A percentile compares a stretch with the other conserved stretches of the same genome.
These are phyloP conservation scores for Octonoba sinensis DNA, from an alignment of 2,888 invertebrate species.

Conservation along the genomic window DNA sequence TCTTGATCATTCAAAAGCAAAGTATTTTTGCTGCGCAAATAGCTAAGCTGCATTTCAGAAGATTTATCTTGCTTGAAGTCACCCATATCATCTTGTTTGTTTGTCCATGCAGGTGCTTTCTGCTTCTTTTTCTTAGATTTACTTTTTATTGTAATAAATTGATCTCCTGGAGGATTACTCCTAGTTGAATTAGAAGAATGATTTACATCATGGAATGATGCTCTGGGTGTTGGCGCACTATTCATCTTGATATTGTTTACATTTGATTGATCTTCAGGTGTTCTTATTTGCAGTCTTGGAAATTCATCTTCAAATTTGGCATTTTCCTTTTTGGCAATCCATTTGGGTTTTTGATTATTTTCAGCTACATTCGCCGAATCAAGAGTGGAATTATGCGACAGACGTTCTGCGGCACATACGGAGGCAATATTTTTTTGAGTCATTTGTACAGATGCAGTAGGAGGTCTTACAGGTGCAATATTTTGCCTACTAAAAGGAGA, in stretches of 20 bases:
- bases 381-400: background rate
- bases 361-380: background rate
- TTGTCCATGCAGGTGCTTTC: background rate
- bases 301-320: conserved; percentile 56
- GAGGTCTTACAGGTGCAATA: conserved; percentile 73
- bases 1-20: conserved; percentile 1
- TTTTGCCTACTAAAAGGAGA: conserved; percentile 65
- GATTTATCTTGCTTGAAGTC: background rate
- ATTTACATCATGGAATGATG: background rate
- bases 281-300: conserved; percentile 34
- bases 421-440: conserved; percentile 9
- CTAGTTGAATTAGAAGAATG: conserved; percentile 1
- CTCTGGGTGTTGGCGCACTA: background rate
- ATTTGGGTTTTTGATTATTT: conserved; percentile 1
- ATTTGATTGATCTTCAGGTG: background rate
- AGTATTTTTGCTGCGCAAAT: background rate
- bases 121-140: conserved; percentile 60
- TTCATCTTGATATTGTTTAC: conserved; percentile 1
- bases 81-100: background rate
- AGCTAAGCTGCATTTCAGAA: background rate
- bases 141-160: conserved; percentile 44
- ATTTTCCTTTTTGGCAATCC: conserved; percentile 29
- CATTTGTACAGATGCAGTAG: conserved; percentile 27
- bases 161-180: background rate
- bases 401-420: background rate